These are phyloP conservation scores for Tilapia sparmanii DNA, from an alignment of 2,113 vertebrate species.

Conservation along the genomic window DNA sequence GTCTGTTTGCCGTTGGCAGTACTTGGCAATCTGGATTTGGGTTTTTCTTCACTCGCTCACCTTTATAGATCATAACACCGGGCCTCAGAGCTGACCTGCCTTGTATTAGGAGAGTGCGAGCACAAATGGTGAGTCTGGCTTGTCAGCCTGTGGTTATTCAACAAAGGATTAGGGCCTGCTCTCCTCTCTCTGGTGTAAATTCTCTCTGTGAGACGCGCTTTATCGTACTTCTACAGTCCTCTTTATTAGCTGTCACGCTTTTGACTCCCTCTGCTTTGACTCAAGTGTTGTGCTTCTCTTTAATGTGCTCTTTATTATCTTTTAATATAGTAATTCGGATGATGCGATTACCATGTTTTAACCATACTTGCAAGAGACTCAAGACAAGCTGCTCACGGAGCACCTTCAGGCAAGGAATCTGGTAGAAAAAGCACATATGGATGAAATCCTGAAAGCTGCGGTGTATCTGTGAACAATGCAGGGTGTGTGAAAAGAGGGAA, in stretches of 20 bases:
- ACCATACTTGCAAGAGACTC: slow-evolving; percentile 13
- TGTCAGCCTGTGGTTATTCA: slow-evolving; percentile 56
- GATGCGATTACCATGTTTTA: slow-evolving; percentile 42
- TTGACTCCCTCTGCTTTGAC: slow-evolving; percentile 23
- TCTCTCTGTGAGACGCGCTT: slow-evolving; percentile 32
- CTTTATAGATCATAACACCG: background rate
- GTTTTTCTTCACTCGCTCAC: slow-evolving; percentile 1
- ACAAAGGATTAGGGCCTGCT: slow-evolving; percentile 54
- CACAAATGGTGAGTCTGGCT: slow-evolving; percentile 13
- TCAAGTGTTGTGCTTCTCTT: slow-evolving; percentile 7
- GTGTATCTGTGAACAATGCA: background rate
- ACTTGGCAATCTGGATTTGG: background rate
- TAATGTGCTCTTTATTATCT: slow-evolving; percentile 32
- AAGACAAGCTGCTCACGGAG: slow-evolving; percentile 14
- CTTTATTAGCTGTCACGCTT: background rate
- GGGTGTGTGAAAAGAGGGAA: slow-evolving; percentile 3
- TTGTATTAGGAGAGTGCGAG: background rate
- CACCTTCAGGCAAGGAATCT: slow-evolving; percentile 22
- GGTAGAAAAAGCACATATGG: background rate
- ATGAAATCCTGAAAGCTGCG: slow-evolving; percentile 15
- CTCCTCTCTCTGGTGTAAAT: slow-evolving; percentile 36
- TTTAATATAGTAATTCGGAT: slow-evolving; percentile 14
- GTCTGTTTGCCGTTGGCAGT: background rate
- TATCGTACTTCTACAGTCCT: slow-evolving; percentile 27
- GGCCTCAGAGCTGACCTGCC: slow-evolving; percentile 3